phyloP scores from a whole-genome alignment of 2,888 invertebrate genomes.

The Erebia ligea region DNA sequence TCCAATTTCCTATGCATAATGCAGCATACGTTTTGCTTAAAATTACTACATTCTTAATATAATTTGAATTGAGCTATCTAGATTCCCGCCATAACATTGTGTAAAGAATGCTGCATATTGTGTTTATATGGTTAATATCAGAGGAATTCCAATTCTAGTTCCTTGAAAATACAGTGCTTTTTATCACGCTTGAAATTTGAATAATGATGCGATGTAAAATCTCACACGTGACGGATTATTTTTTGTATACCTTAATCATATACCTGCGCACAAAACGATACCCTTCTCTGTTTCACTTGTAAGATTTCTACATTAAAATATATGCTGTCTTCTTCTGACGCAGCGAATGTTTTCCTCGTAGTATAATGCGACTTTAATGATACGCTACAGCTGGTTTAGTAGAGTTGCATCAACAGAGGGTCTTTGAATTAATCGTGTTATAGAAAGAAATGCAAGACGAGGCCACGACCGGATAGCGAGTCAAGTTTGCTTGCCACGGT shows the following conservation, averaged over 20 bases:
- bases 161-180: constrained; percentile 8
- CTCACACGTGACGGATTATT: constrained; percentile 57
- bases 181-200: constrained; percentile 19
- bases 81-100: background rate
- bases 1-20: background rate
- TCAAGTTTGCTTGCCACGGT: constrained; percentile 70
- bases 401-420: constrained; percentile 39
- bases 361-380: constrained; percentile 54
- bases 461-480: constrained; percentile 50
- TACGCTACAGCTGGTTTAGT: constrained; percentile 41
- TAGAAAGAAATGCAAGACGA: constrained; percentile 62
- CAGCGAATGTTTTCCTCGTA: constrained; percentile 53
- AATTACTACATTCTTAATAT: background rate
- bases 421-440: constrained; percentile 59
- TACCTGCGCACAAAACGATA: constrained; percentile 39
- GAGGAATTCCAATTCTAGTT: constrained; percentile 12
- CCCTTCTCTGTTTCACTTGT: constrained; percentile 34
- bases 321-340: constrained; percentile 51
- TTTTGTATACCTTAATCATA: constrained; percentile 38
- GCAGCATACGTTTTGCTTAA: background rate
- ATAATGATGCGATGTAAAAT: constrained; percentile 37
- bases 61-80: background rate
- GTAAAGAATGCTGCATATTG: background rate
- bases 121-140: background rate
- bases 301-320: constrained; percentile 11